These are phyloP conservation scores for Pheosia tremula DNA, from an alignment of 2,888 invertebrate genomes.

Conservation along the genomic window DNA sequence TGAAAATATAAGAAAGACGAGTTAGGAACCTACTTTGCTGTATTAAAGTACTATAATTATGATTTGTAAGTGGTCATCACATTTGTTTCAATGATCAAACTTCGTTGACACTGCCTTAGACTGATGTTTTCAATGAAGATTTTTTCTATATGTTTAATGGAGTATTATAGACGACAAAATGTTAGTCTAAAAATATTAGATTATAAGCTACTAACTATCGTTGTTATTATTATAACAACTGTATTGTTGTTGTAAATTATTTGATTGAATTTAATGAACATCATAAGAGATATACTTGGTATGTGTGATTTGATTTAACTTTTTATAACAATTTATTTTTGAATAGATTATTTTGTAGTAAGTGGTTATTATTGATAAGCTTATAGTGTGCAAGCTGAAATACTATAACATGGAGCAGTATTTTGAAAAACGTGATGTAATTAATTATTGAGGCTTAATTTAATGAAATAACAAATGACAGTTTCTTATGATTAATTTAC, in stretches of 20 bases:
- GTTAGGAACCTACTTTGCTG: conserved; percentile 22
- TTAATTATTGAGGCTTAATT: conserved; percentile 70
- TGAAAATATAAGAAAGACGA: conserved; percentile 20
- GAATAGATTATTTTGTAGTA: conserved; percentile 51
- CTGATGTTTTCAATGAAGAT: conserved; percentile 76
- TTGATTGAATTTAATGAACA: conserved; percentile 75
- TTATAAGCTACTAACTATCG: conserved; percentile 66
- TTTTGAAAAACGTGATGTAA: conserved; percentile 70
- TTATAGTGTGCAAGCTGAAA: conserved; percentile 56
- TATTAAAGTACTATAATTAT: conserved; percentile 19
- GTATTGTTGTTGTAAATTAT: conserved; percentile 78
- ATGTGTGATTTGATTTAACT: conserved; percentile 72
- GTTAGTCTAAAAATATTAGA: conserved; percentile 61
- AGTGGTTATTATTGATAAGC: conserved; percentile 54
- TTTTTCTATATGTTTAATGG: conserved; percentile 66
- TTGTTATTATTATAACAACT: conserved; percentile 76
- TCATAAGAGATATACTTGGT: conserved; percentile 59
- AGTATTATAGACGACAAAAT: conserved; percentile 67
- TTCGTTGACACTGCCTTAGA: conserved; percentile 82
- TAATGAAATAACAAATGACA: conserved; percentile 42
- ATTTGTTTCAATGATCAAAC: conserved; percentile 56
- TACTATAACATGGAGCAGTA: conserved; percentile 63
- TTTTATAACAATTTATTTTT: conserved; percentile 57
- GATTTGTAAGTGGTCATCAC: conserved; percentile 28
- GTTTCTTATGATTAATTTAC: conserved; percentile 37